These are phyloP conservation scores for Latheticus oryzae DNA, from an alignment of 2,888 invertebrate species.

Conservation along the genomic window DNA sequence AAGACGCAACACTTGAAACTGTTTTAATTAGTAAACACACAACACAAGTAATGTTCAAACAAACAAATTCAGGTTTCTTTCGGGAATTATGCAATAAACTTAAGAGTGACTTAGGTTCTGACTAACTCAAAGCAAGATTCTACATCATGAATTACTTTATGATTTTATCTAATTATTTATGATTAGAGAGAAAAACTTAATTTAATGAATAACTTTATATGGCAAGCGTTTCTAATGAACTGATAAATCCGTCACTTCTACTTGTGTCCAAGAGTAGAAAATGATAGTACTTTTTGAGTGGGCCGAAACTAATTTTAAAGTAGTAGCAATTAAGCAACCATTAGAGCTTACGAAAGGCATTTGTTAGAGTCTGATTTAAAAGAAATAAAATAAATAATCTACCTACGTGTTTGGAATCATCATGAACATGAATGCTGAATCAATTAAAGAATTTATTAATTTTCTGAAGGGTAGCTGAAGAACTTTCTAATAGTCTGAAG, in stretches of 20 bases:
- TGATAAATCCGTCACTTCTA: constrained; percentile 26
- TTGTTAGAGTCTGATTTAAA: constrained; percentile 29
- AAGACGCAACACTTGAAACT: no score
- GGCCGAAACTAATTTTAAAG: constrained; percentile 33
- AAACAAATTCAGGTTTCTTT: no score
- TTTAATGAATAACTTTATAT: constrained; percentile 28
- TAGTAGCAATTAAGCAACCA: constrained; percentile 30
- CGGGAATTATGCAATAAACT: no score
- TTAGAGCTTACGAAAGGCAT: constrained; percentile 28
- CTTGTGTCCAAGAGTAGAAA: constrained; percentile 2
- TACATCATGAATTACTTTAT: no score
- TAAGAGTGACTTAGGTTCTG: no score
- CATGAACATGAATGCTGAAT: constrained; percentile 15
- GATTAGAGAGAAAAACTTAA: constrained; percentile 1
- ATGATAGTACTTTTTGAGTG: constrained; percentile 27
- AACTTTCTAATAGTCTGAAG: no score
- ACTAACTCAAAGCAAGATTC: no score
- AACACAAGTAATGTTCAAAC: no score
- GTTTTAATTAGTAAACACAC: no score
- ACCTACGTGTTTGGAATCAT: constrained; percentile 12
- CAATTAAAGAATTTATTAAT: constrained; percentile 36
- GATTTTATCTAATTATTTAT: background rate
- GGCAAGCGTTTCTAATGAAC: constrained; percentile 11
- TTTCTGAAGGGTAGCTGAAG: no score
- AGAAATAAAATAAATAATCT: constrained; percentile 34